These are phyloP conservation scores for Lithobates sylvaticus DNA, from an alignment of 2,797 vertebrate genomes.

Conservation along the genomic window DNA sequence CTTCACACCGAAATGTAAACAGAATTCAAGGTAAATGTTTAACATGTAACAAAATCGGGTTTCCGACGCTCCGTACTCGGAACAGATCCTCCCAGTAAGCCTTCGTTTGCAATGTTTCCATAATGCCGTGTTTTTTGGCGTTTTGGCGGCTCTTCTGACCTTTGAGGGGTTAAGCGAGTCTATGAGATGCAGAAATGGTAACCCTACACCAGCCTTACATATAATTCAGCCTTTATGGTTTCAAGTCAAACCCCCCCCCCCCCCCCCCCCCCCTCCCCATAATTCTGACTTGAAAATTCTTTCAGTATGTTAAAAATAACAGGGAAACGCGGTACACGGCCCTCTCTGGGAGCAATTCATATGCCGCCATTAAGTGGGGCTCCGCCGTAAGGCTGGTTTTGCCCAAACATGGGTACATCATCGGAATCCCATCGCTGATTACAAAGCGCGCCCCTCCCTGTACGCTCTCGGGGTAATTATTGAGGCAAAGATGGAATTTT, in stretches of 20 bases:
- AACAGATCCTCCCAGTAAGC: background rate
- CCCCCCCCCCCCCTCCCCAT: conserved; percentile 8
- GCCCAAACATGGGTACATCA: background rate
- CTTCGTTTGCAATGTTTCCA: background rate
- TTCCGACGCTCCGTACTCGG: background rate
- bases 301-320: conserved; percentile 24
- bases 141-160: background rate
- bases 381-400: no score
- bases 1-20: background rate
- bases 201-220: conserved; percentile 11
- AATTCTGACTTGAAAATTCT: conserved; percentile 15
- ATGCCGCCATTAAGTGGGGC: no score
- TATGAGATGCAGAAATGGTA: conserved; percentile 38
- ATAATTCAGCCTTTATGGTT: conserved; percentile 51
- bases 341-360: background rate
- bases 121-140: no score
- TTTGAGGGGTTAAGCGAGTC: conserved; percentile 17
- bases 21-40: background rate
- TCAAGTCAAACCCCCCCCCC: no score
- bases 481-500: background rate
- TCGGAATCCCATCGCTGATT: background rate
- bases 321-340: conserved; percentile 6
- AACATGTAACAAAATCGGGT: background rate
- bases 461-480: background rate
- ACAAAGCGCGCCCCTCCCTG: background rate